Conservation (phyloP, 2,113 vertebrate species). For the Phylloscopus whistleri region DNA sequence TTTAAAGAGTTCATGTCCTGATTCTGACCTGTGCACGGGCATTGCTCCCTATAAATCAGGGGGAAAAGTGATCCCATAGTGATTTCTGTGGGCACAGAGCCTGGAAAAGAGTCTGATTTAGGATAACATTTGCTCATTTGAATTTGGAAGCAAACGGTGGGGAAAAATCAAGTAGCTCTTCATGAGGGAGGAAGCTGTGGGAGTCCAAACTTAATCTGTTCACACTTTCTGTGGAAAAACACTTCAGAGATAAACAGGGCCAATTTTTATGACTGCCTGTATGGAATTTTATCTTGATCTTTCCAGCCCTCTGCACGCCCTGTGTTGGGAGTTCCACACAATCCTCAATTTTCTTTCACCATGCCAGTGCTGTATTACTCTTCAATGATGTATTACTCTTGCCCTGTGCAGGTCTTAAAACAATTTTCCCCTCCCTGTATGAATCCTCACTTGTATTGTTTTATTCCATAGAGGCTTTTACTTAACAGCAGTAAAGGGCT, state of each 20-base stretch:
- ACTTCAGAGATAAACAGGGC: neutral
- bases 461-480: slow-evolving; percentile 33
- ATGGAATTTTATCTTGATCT: neutral
- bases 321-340: neutral
- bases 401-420: neutral
- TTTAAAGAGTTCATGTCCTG: neutral
- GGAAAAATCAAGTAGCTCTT: neutral
- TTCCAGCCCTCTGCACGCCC: neutral
- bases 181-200: neutral
- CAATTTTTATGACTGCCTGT: neutral
- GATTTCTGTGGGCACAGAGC: neutral
- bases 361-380: neutral
- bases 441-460: neutral
- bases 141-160: neutral
- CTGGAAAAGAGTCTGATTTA: neutral
- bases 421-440: neutral
- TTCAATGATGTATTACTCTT: neutral
- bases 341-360: neutral
- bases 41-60: neutral
- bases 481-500: neutral
- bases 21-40: fast-evolving
- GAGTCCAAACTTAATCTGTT: neutral
- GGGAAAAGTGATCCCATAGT: neutral
- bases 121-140: neutral
- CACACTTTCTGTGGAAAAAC: neutral